These are phyloP conservation scores for Peromyscus melanophrys DNA, from an alignment of 2,797 vertebrate species.

Conservation along the genomic window DNA sequence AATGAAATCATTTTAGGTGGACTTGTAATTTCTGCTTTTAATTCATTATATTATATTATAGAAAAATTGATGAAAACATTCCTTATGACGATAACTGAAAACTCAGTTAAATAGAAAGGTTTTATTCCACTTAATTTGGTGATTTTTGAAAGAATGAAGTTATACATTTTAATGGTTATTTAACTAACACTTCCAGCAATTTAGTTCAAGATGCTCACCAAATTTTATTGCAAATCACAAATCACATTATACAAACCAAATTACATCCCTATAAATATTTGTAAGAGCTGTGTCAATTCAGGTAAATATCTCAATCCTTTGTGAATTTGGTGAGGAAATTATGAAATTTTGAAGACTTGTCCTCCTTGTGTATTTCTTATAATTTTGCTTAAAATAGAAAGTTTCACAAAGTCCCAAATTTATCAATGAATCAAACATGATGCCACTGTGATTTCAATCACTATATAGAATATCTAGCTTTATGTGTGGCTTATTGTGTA, in stretches of 20 bases:
- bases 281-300: not conserved
- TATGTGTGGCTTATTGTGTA: not conserved
- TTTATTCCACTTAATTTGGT: not conserved
- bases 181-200: not conserved
- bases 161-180: not conserved
- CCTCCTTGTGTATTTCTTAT: not conserved
- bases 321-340: not conserved
- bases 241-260: conserved; percentile 6
- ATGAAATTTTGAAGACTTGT: not conserved
- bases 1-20: conserved; percentile 13
- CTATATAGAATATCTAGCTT: not conserved
- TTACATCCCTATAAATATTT: not conserved
- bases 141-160: not conserved
- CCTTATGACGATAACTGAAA: not conserved
- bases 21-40: not conserved
- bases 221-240: not conserved
- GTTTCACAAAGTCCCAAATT: not conserved
- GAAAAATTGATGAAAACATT: not conserved
- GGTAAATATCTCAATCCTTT: not conserved
- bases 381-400: conserved; percentile 57
- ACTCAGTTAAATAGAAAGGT: not conserved
- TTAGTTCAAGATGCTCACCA: not conserved
- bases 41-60: not conserved
- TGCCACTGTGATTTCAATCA: not conserved
- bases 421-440: not conserved